A percentile compares a stretch with the other conserved stretches of the same genome.
phyloP scores from a whole-genome alignment of 2,888 invertebrate genomes.

The Brassicogethes aeneus region DNA sequence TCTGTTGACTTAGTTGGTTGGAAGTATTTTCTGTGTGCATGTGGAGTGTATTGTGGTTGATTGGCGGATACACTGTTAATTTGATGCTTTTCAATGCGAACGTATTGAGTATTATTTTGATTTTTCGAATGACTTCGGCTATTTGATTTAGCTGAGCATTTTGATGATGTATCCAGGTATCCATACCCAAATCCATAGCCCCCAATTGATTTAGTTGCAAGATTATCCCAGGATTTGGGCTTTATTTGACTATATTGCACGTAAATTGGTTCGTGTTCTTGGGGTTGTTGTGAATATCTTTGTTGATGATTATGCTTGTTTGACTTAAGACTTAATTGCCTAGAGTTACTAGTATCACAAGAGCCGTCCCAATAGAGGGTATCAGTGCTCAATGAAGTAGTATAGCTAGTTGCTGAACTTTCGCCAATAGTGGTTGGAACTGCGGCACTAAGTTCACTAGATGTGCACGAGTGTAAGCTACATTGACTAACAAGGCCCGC shows the following conservation, averaged over 20 bases:
- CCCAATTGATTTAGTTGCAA: slow-evolving; percentile 76
- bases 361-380: slow-evolving; percentile 72
- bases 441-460: slow-evolving; percentile 61
- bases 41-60: slow-evolving; percentile 41
- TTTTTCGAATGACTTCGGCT: slow-evolving; percentile 19
- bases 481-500: slow-evolving; percentile 67
- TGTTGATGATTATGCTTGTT: slow-evolving; percentile 42
- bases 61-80: slow-evolving; percentile 8
- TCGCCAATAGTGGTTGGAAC: slow-evolving; percentile 50
- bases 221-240: slow-evolving; percentile 85
- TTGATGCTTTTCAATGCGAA: slow-evolving; percentile 26
- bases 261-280: slow-evolving; percentile 38
- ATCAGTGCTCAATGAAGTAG: slow-evolving; percentile 78
- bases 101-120: slow-evolving; percentile 28
- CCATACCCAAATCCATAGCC: slow-evolving; percentile 85
- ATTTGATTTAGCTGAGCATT: slow-evolving; percentile 34
- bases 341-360: slow-evolving; percentile 35
- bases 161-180: slow-evolving; percentile 55
- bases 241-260: slow-evolving; percentile 47
- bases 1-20: slow-evolving; percentile 74
- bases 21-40: slow-evolving; percentile 42
- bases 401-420: slow-evolving; percentile 70
- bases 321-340: slow-evolving; percentile 40
- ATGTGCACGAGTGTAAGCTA: slow-evolving; percentile 75
- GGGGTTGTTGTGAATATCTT: slow-evolving; percentile 31